A percentile compares a stretch with the other conserved stretches of the same genome.
These are phyloP conservation scores for Tapirus indicus DNA, from an alignment of 2,797 vertebrate species.

Conservation along the genomic window DNA sequence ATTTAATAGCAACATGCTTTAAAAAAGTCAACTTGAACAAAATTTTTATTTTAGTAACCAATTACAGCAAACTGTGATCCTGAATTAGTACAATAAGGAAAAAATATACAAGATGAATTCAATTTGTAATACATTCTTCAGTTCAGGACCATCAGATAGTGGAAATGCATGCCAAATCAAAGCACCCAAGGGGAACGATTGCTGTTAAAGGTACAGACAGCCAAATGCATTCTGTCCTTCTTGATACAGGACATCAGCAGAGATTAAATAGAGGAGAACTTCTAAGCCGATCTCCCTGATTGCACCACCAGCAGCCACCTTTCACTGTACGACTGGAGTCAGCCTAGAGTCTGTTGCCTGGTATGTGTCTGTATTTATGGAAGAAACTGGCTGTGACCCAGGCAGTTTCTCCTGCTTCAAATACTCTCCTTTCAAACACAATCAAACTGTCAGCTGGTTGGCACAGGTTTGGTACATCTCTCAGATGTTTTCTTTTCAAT, in stretches of 20 bases:
- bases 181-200: background rate
- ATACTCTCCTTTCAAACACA: slow-evolving; percentile 71
- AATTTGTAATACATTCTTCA: slow-evolving; percentile 35
- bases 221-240: background rate
- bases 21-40: background rate
- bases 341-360: background rate
- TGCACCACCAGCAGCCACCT: background rate
- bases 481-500: slow-evolving; percentile 55
- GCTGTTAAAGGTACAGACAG: slow-evolving; percentile 8
- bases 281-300: background rate
- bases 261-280: slow-evolving; percentile 42
- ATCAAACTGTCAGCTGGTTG: slow-evolving; percentile 58
- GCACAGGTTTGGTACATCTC: slow-evolving; percentile 43
- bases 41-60: background rate
- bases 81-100: background rate
- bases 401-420: slow-evolving; percentile 61
- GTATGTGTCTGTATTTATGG: slow-evolving; percentile 40
- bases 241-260: slow-evolving; percentile 21
- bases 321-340: background rate
- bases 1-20: background rate
- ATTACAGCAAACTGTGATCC: background rate
- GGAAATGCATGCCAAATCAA: background rate
- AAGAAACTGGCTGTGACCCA: slow-evolving; percentile 61
- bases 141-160: background rate
- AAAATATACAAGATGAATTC: background rate